Evolutionary conservation across 2,113 vertebrate genomes (phyloP).

Genomic region (Labeo rohita): DNA sequence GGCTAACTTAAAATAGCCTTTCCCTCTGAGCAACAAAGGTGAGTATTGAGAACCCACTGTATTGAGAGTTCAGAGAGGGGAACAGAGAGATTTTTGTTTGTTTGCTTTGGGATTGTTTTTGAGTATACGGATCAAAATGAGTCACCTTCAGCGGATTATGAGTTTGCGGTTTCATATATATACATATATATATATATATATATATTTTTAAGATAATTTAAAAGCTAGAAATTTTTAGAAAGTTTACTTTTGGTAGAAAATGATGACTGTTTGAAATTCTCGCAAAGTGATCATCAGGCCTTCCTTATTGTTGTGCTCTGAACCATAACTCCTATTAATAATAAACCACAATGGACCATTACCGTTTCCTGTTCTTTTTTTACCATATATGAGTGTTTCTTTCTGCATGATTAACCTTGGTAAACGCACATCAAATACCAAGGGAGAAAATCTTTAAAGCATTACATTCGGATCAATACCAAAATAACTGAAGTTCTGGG

Average conservation of each 20-base stretch:
- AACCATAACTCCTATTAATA: not conserved
- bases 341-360: not conserved
- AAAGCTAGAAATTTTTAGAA: too few relatives aligned
- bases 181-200: too few relatives aligned
- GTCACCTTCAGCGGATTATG: constrained; percentile 30
- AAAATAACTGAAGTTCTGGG: constrained; percentile 7
- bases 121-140: not conserved
- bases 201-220: too few relatives aligned
- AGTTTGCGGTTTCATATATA: not conserved
- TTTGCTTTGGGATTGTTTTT: not conserved
- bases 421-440: constrained; percentile 1
- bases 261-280: not conserved
- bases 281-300: not conserved
- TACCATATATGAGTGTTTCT: constrained; percentile 9
- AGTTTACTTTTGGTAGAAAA: not conserved
- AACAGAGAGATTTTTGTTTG: not conserved
- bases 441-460: constrained; percentile 35
- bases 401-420: constrained; percentile 20
- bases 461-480: constrained; percentile 36
- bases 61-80: not conserved
- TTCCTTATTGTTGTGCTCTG: not conserved
- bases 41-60: not conserved
- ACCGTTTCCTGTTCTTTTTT: constrained; percentile 4
- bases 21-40: constrained; percentile 21
- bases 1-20: constrained; percentile 26